A percentile compares a stretch with the other conserved stretches of the same genome.
phyloP scores from a whole-genome alignment of 2,797 vertebrate genomes.

The Hemibagrus guttatus region DNA sequence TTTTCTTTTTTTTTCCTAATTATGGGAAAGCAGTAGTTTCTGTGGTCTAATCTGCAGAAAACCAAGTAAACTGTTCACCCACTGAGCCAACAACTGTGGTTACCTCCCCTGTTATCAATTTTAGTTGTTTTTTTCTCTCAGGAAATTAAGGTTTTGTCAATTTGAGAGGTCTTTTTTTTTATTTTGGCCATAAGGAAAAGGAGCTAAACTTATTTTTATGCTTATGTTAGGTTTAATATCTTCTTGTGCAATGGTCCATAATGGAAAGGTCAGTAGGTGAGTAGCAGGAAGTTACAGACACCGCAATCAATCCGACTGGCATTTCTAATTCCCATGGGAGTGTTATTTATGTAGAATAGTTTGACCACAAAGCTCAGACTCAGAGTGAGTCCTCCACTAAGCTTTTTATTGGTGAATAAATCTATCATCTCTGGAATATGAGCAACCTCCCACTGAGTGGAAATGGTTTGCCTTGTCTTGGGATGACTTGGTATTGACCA shows the following conservation, averaged over 20 bases:
- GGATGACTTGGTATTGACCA: slow-evolving; percentile 19
- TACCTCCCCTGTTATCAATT: background rate
- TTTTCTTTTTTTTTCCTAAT: background rate
- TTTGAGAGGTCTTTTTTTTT: slow-evolving; percentile 52
- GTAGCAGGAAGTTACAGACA: slow-evolving; percentile 47
- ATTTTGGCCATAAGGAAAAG: slow-evolving; percentile 33
- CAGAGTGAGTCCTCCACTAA: slow-evolving; percentile 59
- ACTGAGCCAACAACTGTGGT: background rate
- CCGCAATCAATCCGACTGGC: slow-evolving; percentile 54
- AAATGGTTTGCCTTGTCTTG: slow-evolving; percentile 29
- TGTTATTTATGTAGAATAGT: slow-evolving; percentile 62
- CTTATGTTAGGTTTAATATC: slow-evolving; percentile 46
- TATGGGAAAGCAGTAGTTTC: background rate
- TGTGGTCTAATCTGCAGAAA: slow-evolving; percentile 7
- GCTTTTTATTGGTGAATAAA: slow-evolving; percentile 68
- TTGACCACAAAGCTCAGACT: slow-evolving; percentile 40
- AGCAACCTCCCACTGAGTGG: slow-evolving; percentile 43
- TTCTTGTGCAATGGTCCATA: slow-evolving; percentile 59
- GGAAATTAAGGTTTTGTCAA: slow-evolving; percentile 38
- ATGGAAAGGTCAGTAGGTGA: slow-evolving; percentile 40
- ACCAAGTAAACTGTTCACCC: slow-evolving; percentile 1
- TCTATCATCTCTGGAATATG: slow-evolving; percentile 66
- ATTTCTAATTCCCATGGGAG: slow-evolving; percentile 58
- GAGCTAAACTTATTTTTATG: slow-evolving; percentile 53
- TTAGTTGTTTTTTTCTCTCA: background rate